Conservation (phyloP, 2,797 vertebrate species). For the Sebastes goodei region DNA sequence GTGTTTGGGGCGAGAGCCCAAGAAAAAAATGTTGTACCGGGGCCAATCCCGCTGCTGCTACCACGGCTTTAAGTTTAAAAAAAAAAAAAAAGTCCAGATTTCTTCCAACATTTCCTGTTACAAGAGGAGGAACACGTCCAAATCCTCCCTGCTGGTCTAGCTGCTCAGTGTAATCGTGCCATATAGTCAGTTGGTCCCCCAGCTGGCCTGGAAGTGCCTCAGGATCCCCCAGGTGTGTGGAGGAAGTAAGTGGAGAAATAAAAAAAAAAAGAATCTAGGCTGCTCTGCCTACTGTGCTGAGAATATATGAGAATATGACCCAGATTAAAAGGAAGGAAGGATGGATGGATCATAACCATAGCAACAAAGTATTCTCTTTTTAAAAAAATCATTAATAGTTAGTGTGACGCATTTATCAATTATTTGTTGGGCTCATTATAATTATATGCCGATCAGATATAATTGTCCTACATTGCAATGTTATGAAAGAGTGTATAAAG, state of each 20-base stretch:
- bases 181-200: conserved; percentile 23
- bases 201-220: conserved; percentile 18
- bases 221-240: conserved; percentile 35
- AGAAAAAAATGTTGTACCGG: too few relatives aligned
- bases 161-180: conserved; percentile 35
- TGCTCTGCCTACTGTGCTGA: conserved; percentile 7
- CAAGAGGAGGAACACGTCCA: background rate
- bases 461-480: background rate
- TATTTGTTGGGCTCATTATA: conserved; percentile 24
- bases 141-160: conserved; percentile 19
- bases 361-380: conserved; percentile 14
- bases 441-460: conserved; percentile 5
- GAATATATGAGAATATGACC: conserved; percentile 34
- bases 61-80: background rate
- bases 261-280: conserved; percentile 38
- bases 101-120: background rate
- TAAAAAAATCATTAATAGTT: conserved; percentile 28
- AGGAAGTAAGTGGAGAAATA: conserved; percentile 27
- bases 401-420: conserved; percentile 14
- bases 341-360: conserved; percentile 24
- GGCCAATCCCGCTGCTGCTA: too few relatives aligned
- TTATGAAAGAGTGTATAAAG: background rate
- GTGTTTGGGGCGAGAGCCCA: too few relatives aligned
- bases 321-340: conserved; percentile 45
- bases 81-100: background rate